These are phyloP conservation scores for Sarcoramphus papa DNA, from an alignment of 2,797 vertebrate species.

Conservation along the genomic window DNA sequence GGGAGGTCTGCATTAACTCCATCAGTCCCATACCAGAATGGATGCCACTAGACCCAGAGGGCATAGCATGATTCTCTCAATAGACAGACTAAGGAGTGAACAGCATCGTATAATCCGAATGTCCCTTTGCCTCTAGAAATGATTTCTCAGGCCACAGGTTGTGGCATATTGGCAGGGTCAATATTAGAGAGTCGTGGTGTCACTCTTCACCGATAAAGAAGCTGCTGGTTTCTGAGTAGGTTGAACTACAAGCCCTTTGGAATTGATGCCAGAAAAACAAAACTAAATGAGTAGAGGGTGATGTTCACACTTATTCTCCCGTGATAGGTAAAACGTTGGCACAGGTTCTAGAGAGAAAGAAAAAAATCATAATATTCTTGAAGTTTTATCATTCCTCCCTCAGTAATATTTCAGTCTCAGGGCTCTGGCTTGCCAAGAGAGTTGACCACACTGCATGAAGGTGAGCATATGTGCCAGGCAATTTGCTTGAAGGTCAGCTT, in stretches of 20 bases:
- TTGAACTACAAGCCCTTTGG: background rate
- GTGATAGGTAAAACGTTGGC: background rate
- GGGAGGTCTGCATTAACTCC: background rate
- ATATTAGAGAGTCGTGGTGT: accelerated
- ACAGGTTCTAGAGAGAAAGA: background rate
- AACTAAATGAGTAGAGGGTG: background rate
- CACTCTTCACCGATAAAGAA: background rate
- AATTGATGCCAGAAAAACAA: background rate
- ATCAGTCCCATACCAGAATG: background rate
- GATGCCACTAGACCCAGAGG: accelerated
- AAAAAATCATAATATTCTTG: background rate
- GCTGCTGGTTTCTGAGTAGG: background rate
- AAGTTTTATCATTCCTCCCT: background rate
- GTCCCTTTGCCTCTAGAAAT: background rate
- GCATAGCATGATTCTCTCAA: background rate
- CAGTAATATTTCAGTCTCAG: background rate
- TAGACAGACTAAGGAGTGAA: background rate
- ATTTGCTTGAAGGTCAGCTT: background rate
- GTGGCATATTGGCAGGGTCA: background rate
- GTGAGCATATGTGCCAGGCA: background rate
- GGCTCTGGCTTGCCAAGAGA: background rate
- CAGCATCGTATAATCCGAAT: background rate
- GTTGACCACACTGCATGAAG: background rate
- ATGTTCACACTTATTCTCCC: background rate
- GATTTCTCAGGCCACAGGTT: background rate